Conservation (phyloP, 2,113 vertebrate genomes). For the Tapirus terrestris region DNA sequence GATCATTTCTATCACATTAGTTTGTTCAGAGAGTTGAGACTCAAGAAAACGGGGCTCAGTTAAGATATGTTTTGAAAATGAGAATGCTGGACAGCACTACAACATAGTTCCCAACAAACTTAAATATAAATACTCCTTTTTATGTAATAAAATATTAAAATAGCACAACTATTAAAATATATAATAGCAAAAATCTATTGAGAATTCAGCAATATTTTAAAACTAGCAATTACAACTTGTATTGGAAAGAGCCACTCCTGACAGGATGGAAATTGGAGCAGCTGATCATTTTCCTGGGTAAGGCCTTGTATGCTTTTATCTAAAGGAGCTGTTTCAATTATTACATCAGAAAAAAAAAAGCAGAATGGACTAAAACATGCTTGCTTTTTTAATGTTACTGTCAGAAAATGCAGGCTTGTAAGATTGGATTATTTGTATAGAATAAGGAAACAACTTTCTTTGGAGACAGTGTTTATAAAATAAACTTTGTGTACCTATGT, state of each 20-base stretch:
- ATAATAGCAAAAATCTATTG: not conserved
- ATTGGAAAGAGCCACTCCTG: not conserved
- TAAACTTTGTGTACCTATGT: not conserved
- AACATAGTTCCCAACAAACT: not conserved
- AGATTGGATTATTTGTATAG: not conserved
- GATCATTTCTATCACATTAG: constrained; percentile 39
- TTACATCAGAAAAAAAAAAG: not conserved
- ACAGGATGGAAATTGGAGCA: not conserved
- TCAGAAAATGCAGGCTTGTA: not conserved
- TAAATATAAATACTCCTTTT: not conserved
- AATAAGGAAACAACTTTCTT: not conserved
- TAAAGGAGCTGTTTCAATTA: not conserved
- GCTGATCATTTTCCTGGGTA: not conserved
- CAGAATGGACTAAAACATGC: not conserved
- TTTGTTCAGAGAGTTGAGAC: constrained; percentile 20
- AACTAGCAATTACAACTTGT: not conserved
- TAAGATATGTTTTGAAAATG: constrained; percentile 6
- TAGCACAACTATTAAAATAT: not conserved
- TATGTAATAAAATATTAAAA: not conserved
- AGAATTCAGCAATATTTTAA: not conserved
- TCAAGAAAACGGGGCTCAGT: not conserved
- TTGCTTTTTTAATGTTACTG: not conserved
- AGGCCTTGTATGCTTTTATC: not conserved
- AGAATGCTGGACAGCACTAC: not conserved
- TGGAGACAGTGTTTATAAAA: not conserved